Evolutionary conservation across 2,113 vertebrate species (phyloP).

Genomic region (Malurus elegans): DNA sequence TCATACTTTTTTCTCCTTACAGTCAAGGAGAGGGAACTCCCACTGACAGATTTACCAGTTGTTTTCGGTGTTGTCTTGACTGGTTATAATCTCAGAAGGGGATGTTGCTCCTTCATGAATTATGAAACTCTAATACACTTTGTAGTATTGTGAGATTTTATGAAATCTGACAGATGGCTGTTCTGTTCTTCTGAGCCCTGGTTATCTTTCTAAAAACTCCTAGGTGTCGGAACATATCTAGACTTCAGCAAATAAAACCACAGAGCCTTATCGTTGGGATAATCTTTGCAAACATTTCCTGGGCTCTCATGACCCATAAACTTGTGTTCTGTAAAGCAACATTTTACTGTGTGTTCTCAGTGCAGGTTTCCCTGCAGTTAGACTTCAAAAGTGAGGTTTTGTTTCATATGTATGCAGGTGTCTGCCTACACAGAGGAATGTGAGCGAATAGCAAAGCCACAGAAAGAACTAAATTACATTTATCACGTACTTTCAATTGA

Average conservation of each 20-base stretch:
- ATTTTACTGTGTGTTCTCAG: background rate
- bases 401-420: background rate
- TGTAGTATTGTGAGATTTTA: background rate
- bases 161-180: slow-evolving; percentile 13
- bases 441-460: background rate
- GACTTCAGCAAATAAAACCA: slow-evolving; percentile 12
- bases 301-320: background rate
- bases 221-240: background rate
- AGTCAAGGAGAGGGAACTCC: background rate
- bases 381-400: background rate
- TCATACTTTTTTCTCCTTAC: background rate
- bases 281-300: background rate
- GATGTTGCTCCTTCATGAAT: slow-evolving; percentile 35
- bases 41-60: background rate
- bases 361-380: background rate
- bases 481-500: background rate
- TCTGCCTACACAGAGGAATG: background rate
- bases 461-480: background rate
- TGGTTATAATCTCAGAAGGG: slow-evolving; percentile 10
- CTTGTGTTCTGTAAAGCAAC: background rate
- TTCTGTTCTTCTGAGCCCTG: slow-evolving; percentile 3
- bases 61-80: slow-evolving; percentile 20
- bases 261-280: background rate
- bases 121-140: slow-evolving; percentile 26
- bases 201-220: background rate